Evolutionary conservation across 2,888 invertebrate species (phyloP).

Genomic region (Aporophyla nigra): DNA sequence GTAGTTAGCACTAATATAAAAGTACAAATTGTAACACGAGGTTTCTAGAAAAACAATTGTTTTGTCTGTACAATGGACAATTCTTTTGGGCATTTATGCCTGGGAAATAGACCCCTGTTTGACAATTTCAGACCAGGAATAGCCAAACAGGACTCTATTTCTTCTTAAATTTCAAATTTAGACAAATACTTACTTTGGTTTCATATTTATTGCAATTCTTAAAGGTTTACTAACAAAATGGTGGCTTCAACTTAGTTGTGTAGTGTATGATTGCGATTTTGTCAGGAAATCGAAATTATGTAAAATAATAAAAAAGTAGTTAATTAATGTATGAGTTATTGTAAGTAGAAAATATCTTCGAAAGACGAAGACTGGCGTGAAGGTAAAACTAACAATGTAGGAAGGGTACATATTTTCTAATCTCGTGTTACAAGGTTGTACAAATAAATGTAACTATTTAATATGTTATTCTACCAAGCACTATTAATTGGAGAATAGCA

Average conservation of each 20-base stretch:
- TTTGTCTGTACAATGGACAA: slow-evolving; percentile 12
- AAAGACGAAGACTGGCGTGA: slow-evolving; percentile 40
- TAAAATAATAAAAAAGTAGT: slow-evolving; percentile 28
- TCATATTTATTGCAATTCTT: slow-evolving; percentile 6
- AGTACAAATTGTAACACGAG: slow-evolving; percentile 70
- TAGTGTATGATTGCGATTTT: slow-evolving; percentile 40
- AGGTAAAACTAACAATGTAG: slow-evolving; percentile 42
- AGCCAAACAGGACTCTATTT: slow-evolving; percentile 50
- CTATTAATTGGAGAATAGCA: slow-evolving; percentile 67
- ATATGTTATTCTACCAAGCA: slow-evolving; percentile 72
- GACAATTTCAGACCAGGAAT: slow-evolving; percentile 49
- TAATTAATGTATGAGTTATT: slow-evolving; percentile 42
- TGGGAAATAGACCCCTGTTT: slow-evolving; percentile 45
- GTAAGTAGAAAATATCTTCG: slow-evolving; percentile 35
- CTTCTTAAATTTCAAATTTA: slow-evolving; percentile 45
- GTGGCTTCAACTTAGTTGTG: slow-evolving; percentile 50
- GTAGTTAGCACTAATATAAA: slow-evolving; percentile 83
- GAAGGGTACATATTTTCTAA: slow-evolving; percentile 33
- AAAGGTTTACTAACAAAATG: slow-evolving; percentile 56
- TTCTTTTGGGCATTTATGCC: slow-evolving; percentile 16
- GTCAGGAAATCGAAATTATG: slow-evolving; percentile 19
- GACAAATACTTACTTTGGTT: slow-evolving; percentile 38
- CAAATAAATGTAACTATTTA: slow-evolving; percentile 63
- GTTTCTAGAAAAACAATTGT: slow-evolving; percentile 5
- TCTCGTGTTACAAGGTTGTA: slow-evolving; percentile 60